Percentiles rank a stretch among this genome's conserved stretches.
Conservation (phyloP, 2,888 invertebrate genomes). For the Euzophera pinguis region DNA sequence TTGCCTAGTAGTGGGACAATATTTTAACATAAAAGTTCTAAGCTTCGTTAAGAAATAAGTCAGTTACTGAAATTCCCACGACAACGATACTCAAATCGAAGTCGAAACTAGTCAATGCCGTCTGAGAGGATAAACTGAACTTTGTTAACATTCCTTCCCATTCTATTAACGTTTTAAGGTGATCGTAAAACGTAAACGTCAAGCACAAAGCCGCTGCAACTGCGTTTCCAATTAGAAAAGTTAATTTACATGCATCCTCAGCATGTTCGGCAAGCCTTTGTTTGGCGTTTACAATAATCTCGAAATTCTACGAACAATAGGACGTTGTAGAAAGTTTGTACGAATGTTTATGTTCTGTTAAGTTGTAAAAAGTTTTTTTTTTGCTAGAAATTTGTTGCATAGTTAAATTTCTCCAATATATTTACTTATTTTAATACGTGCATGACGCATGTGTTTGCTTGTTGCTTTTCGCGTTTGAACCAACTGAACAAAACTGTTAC, state of each 20-base stretch:
- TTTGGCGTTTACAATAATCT: neutral
- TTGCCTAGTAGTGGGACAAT: no score
- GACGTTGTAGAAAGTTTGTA: conserved; percentile 30
- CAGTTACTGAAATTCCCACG: no score
- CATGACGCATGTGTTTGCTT: no score
- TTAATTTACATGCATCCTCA: conserved; percentile 24
- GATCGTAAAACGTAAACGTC: conserved; percentile 57
- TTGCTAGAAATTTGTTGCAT: no score
- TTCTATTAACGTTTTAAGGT: conserved; percentile 42
- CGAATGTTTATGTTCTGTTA: conserved; percentile 22
- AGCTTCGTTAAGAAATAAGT: no score
- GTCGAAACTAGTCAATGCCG: no score
- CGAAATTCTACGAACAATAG: conserved; percentile 20
- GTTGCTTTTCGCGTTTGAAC: no score
- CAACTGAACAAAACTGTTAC: no score
- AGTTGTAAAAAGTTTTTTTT: neutral
- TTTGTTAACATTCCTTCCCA: conserved; percentile 23
- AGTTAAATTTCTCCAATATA: no score
- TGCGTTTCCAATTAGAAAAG: conserved; percentile 41
- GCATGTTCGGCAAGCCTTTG: conserved; percentile 18
- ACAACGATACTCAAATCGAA: no score
- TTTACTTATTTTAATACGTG: no score
- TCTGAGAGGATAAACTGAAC: neutral
- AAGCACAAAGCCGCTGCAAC: conserved; percentile 36
- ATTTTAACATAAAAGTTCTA: no score